phyloP scores from a whole-genome alignment of 2,888 invertebrate species.

The Dryobotodes eremita region DNA sequence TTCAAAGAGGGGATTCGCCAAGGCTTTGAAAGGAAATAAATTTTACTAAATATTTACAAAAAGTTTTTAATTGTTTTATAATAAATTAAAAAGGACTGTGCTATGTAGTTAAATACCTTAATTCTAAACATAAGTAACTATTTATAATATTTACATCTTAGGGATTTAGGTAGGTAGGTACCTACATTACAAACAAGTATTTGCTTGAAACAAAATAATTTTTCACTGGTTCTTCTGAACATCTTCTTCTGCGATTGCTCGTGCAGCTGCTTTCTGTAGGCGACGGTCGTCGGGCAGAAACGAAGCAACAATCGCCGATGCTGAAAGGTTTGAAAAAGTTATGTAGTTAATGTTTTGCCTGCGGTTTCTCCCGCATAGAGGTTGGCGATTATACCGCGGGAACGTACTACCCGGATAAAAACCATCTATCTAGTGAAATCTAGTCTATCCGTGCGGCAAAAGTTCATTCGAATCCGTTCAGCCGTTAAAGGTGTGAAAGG shows the following conservation, averaged over 20 bases:
- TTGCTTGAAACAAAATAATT: neutral
- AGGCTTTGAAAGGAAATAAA: neutral
- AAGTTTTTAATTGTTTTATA: constrained; percentile 16
- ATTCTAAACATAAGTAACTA: constrained; percentile 25
- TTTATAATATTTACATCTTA: constrained; percentile 41
- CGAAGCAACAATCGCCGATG: constrained; percentile 76
- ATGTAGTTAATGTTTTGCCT: neutral
- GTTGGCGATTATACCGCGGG: neutral
- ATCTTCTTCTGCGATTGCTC: constrained; percentile 43
- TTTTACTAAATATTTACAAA: neutral
- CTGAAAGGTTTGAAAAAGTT: constrained; percentile 30
- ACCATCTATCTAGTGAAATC: neutral
- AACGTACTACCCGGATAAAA: neutral
- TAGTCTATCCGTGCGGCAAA: neutral
- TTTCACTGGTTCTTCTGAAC: constrained; percentile 23
- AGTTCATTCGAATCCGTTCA: neutral
- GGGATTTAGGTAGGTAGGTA: neutral
- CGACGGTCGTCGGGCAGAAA: constrained; percentile 79
- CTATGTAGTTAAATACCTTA: no score
- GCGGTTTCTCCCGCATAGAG: neutral
- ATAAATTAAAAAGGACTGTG: neutral
- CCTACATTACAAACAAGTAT: neutral
- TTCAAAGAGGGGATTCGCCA: no score
- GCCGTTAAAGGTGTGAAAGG: neutral
- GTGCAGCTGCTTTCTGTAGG: constrained; percentile 35